Evolutionary conservation across 2,888 invertebrate genomes (phyloP).

Genomic region (Exocentrus adspersus): DNA sequence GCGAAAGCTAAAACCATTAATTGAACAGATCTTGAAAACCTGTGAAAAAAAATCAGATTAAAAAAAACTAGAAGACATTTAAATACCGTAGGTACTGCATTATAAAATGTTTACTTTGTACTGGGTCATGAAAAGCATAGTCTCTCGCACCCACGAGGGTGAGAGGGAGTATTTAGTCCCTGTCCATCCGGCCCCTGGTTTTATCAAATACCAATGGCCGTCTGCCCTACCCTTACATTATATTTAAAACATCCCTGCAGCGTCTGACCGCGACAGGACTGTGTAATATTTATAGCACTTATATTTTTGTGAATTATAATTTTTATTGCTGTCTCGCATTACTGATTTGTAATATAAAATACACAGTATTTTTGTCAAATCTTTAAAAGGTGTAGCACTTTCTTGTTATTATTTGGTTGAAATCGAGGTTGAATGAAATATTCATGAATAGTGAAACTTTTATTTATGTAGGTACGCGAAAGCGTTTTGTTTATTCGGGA

Average conservation of each 20-base stretch:
- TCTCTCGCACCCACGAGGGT: too few species aligned
- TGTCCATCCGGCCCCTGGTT: slow-evolving; percentile 35
- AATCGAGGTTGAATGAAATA: neutral
- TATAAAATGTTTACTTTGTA: slow-evolving; percentile 44
- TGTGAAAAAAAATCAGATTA: too few species aligned
- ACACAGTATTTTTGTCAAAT: neutral
- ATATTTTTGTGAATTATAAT: slow-evolving; percentile 44
- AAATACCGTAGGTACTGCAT: slow-evolving; percentile 37
- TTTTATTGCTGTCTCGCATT: slow-evolving; percentile 23
- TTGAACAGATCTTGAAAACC: too few species aligned
- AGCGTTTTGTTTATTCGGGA: too few species aligned
- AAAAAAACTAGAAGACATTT: slow-evolving; percentile 38
- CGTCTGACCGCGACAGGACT: slow-evolving; percentile 45
- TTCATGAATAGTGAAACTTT: too few species aligned
- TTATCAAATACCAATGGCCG: slow-evolving; percentile 40
- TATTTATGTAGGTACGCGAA: too few species aligned
- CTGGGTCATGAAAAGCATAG: too few species aligned
- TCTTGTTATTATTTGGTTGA: neutral
- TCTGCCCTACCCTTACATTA: slow-evolving; percentile 40
- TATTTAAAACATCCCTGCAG: slow-evolving; percentile 40
- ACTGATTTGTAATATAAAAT: neutral
- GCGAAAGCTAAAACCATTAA: too few species aligned
- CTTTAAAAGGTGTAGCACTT: neutral
- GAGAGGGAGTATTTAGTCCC: slow-evolving; percentile 14
- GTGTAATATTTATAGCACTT: slow-evolving; percentile 41